Evolutionary conservation across 2,888 invertebrate species (phyloP).

Genomic region (Stenodema calcarata): DNA sequence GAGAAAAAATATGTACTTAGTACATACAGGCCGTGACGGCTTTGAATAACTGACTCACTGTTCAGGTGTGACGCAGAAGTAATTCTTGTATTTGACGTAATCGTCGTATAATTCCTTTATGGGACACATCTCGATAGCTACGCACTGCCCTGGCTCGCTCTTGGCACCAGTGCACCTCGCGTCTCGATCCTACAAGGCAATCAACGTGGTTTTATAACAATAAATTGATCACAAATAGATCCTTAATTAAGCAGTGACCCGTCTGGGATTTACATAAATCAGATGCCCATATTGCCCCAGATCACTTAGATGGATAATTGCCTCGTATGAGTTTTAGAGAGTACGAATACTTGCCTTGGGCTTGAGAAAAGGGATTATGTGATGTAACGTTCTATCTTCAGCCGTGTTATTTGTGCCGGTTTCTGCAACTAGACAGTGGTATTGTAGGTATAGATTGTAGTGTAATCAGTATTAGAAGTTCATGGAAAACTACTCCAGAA

Average conservation of each 20-base stretch:
- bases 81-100: conserved; percentile 69
- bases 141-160: conserved; percentile 72
- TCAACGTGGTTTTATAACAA: background rate
- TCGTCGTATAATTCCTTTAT: conserved; percentile 69
- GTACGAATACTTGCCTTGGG: conserved; percentile 22
- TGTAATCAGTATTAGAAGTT: too few relatives aligned
- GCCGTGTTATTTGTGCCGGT: background rate
- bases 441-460: too few relatives aligned
- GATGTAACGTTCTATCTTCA: conserved; percentile 14
- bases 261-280: too few relatives aligned
- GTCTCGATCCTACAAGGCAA: background rate
- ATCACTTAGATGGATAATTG: too few relatives aligned
- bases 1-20: too few relatives aligned
- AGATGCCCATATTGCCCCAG: too few relatives aligned
- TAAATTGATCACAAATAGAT: too few relatives aligned
- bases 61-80: conserved; percentile 67
- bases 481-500: too few relatives aligned
- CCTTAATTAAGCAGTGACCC: too few relatives aligned
- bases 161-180: conserved; percentile 61
- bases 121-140: conserved; percentile 68
- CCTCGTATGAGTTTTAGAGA: too few relatives aligned
- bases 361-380: conserved; percentile 24
- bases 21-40: too few relatives aligned
- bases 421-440: background rate
- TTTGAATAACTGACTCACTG: background rate